phyloP scores from a whole-genome alignment of 1,140 invertebrate species.

The Lepidurus packardi region DNA sequence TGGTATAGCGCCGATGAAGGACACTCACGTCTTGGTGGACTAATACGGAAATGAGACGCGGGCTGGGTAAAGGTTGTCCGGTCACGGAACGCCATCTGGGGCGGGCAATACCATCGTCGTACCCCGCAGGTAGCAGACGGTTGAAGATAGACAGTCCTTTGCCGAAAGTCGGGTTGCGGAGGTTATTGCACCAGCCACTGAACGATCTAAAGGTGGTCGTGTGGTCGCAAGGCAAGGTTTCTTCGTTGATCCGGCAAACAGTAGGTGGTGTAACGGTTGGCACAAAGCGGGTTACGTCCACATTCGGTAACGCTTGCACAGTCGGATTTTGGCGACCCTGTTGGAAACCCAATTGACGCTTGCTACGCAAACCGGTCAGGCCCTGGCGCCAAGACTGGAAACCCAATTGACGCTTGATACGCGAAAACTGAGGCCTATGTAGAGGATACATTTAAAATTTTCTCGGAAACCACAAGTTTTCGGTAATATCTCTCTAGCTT shows the following conservation, averaged over 20 bases:
- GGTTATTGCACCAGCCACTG: constrained; percentile 86
- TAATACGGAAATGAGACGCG: constrained; percentile 71
- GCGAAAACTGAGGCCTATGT: constrained; percentile 31
- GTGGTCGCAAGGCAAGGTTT: constrained; percentile 62
- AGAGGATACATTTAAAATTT: constrained; percentile 20
- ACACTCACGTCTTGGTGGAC: constrained; percentile 86
- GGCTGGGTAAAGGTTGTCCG: constrained; percentile 68
- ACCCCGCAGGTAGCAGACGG: constrained; percentile 73
- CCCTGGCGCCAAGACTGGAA: constrained; percentile 30
- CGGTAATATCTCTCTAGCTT: constrained; percentile 39
- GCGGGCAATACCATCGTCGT: constrained; percentile 81
- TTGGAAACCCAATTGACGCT: constrained; percentile 29
- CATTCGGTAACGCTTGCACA: constrained; percentile 51
- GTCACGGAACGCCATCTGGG: constrained; percentile 66
- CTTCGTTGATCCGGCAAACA: constrained; percentile 42
- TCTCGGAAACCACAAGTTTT: background rate
- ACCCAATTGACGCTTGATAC: constrained; percentile 28
- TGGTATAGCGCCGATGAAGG: constrained; percentile 75
- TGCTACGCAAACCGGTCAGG: constrained; percentile 28
- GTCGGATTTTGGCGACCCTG: constrained; percentile 29
- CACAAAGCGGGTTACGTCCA: constrained; percentile 58
- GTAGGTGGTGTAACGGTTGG: constrained; percentile 38
- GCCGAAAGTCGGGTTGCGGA: constrained; percentile 75
- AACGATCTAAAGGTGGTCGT: constrained; percentile 70
- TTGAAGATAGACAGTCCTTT: constrained; percentile 80